A percentile compares a stretch with the other conserved stretches of the same genome.
Evolutionary conservation across 2,113 vertebrate genomes (phyloP).

Genomic region (Chroicocephalus ridibundus): DNA sequence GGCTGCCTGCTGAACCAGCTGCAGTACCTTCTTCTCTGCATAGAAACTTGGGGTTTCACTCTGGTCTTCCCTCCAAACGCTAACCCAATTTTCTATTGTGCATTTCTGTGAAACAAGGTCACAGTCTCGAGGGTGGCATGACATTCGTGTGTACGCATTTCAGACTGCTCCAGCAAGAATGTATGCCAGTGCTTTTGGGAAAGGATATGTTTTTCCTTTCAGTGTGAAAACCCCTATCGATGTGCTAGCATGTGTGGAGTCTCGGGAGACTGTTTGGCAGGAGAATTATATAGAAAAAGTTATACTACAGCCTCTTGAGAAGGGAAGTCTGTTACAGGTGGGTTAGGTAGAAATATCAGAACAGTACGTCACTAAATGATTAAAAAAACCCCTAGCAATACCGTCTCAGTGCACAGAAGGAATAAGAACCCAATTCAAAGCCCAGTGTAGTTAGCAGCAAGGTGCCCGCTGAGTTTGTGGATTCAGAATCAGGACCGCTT

Average conservation of each 20-base stretch:
- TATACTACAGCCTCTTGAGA: neutral
- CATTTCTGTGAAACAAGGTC: neutral
- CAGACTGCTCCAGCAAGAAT: neutral
- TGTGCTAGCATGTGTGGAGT: neutral
- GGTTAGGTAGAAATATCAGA: neutral
- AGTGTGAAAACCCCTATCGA: neutral
- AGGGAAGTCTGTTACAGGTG: neutral
- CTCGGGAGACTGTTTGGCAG: neutral
- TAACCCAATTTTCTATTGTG: neutral
- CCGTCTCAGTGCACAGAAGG: neutral
- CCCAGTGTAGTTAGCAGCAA: neutral
- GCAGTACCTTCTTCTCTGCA: neutral
- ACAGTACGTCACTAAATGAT: neutral
- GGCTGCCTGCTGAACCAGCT: neutral
- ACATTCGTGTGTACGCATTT: accelerated
- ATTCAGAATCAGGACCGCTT: neutral
- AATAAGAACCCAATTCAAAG: neutral
- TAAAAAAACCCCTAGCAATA: neutral
- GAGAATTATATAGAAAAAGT: neutral
- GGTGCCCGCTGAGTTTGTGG: neutral
- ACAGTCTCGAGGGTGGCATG: neutral
- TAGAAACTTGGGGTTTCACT: neutral
- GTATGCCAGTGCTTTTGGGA: neutral
- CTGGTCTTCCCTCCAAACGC: neutral
- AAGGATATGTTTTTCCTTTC: neutral